These are phyloP conservation scores for Kobus ellipsiprymnus DNA, from an alignment of 2,113 vertebrate genomes.

Conservation along the genomic window DNA sequence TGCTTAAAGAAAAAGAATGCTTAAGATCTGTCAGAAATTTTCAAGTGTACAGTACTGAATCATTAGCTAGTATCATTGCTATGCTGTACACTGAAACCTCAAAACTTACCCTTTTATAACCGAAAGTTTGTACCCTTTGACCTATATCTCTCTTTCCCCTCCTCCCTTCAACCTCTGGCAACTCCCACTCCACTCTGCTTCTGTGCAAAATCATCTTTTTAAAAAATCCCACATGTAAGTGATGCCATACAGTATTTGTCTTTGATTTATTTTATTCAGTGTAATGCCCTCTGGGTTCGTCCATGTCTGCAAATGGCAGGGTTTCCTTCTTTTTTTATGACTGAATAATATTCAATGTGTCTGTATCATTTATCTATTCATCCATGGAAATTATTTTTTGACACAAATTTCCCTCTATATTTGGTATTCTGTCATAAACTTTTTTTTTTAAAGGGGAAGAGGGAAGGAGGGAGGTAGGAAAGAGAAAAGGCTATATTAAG, in stretches of 20 bases:
- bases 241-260: too few relatives aligned
- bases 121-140: not conserved
- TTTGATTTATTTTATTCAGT: not conserved
- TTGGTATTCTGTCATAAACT: not conserved
- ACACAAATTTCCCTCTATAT: conserved; percentile 17
- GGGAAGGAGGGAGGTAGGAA: not conserved
- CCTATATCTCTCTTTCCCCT: not conserved
- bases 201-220: not conserved
- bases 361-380: not conserved
- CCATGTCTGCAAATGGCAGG: not conserved
- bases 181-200: not conserved
- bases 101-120: not conserved
- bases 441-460: not conserved
- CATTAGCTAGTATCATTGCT: not conserved
- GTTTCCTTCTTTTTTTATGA: not conserved
- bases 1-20: not conserved
- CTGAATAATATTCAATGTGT: not conserved
- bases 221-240: not conserved
- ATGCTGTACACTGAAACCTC: not conserved
- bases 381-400: not conserved
- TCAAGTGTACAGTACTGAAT: not conserved
- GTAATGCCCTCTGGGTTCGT: not conserved
- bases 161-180: not conserved
- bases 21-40: not conserved
- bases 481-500: not conserved